Percentiles rank a stretch among this genome's conserved stretches.
These are phyloP conservation scores for Caenorhabditis becei DNA, from an alignment of 2,888 invertebrate genomes.

Conservation along the genomic window DNA sequence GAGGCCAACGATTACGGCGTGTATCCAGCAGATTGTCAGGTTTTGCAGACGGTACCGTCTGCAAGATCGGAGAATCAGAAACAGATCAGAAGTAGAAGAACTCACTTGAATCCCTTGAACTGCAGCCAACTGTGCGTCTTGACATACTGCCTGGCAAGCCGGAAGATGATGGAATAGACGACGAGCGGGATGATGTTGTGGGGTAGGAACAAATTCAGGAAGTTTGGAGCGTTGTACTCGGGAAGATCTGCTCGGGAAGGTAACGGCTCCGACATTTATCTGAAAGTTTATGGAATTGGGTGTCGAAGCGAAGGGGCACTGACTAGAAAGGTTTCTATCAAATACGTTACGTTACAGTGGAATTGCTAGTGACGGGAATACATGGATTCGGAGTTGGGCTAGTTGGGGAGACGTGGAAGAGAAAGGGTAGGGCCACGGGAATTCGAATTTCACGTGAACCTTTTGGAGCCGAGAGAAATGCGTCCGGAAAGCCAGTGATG, in stretches of 20 bases:
- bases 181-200: conserved; percentile 69
- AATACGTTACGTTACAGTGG: conserved; percentile 14
- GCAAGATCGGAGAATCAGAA: too few species aligned
- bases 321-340: conserved; percentile 42
- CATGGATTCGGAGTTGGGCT: too few species aligned
- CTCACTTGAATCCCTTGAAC: conserved; percentile 73
- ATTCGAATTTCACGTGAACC: too few species aligned
- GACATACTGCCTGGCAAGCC: conserved; percentile 61
- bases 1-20: conserved; percentile 73
- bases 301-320: background rate
- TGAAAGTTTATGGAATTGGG: background rate
- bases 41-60: conserved; percentile 79
- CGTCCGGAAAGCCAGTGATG: too few species aligned
- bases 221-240: conserved; percentile 66
- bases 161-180: conserved; percentile 70
- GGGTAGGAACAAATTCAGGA: conserved; percentile 61
- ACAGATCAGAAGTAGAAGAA: too few species aligned
- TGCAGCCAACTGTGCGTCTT: conserved; percentile 66
- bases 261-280: conserved; percentile 44
- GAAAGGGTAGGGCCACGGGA: too few species aligned
- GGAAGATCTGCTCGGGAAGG: conserved; percentile 29
- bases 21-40: conserved; percentile 74
- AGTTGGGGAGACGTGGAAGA: too few species aligned
- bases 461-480: background rate
- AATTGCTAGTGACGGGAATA: background rate